Conservation (phyloP, 2,797 vertebrate genomes). For the Otus scops region DNA sequence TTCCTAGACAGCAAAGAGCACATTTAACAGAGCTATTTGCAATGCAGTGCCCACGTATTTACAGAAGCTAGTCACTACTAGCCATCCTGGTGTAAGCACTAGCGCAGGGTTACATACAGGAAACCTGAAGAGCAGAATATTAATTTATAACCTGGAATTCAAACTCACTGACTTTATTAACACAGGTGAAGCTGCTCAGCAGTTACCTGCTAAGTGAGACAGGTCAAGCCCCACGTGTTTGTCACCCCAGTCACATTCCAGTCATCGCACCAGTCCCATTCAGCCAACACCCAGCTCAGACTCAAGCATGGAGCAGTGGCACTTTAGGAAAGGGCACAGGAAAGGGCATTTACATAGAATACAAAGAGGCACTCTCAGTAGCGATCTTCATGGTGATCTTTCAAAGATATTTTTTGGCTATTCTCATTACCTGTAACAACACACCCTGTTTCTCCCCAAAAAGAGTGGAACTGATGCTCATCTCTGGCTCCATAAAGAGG, state of each 20-base stretch:
- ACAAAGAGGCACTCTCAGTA: background rate
- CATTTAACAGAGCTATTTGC: background rate
- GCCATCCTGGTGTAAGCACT: background rate
- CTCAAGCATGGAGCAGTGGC: background rate
- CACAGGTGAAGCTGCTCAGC: background rate
- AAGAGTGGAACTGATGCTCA: background rate
- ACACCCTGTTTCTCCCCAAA: background rate
- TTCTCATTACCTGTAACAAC: background rate
- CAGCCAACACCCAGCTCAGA: slow-evolving; percentile 14
- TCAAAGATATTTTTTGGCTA: background rate
- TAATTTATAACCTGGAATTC: background rate
- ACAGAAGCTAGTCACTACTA: background rate
- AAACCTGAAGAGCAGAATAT: background rate
- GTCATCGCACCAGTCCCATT: background rate
- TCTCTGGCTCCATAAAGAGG: background rate
- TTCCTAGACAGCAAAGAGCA: background rate
- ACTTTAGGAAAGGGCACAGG: background rate
- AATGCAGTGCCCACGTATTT: background rate
- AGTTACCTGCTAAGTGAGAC: background rate
- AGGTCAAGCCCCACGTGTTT: background rate
- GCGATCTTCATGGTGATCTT: rapidly evolving
- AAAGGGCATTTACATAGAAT: background rate
- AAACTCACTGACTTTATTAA: background rate
- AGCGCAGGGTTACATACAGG: background rate
- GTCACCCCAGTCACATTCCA: slow-evolving; percentile 14